A percentile compares a stretch with the other conserved stretches of the same genome.
phyloP scores from a whole-genome alignment of 1,140 invertebrate genomes.

The Drosophila equinoxialis region DNA sequence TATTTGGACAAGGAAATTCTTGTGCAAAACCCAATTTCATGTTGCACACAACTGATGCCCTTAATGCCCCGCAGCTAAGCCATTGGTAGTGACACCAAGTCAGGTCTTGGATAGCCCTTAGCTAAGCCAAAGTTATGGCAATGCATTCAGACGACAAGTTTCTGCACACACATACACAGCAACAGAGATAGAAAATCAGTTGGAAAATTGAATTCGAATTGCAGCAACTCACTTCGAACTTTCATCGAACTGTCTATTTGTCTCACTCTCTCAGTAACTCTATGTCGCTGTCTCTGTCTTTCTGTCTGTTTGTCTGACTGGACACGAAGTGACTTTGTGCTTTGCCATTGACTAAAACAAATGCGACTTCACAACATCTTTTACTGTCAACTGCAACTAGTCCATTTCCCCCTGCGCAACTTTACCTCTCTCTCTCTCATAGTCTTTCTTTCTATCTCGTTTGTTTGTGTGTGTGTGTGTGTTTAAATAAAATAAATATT shows the following conservation, averaged over 20 bases:
- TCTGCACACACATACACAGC: conserved; percentile 21
- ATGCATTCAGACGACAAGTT: conserved; percentile 47
- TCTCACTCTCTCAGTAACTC: neutral
- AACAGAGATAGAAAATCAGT: conserved; percentile 61
- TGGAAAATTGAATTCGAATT: conserved; percentile 78
- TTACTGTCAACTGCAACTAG: conserved; percentile 80
- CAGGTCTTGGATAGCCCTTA: conserved; percentile 9
- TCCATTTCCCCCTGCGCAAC: conserved; percentile 50
- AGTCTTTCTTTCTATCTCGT: conserved; percentile 48
- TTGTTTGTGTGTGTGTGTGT: conserved; percentile 32
- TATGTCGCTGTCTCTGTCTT: neutral
- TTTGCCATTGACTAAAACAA: conserved; percentile 77
- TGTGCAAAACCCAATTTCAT: conserved; percentile 9
- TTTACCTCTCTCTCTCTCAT: conserved; percentile 6
- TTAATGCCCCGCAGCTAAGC: neutral
- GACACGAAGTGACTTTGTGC: conserved; percentile 72
- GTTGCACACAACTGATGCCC: conserved; percentile 8
- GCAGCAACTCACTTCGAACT: conserved; percentile 20
- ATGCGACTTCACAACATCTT: conserved; percentile 77
- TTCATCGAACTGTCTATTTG: conserved; percentile 49
- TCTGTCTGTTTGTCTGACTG: conserved; percentile 39
- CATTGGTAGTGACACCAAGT: conserved; percentile 12
- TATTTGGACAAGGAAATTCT: neutral
- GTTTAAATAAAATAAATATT: conserved; percentile 81
- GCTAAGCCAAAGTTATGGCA: conserved; percentile 76